These are phyloP conservation scores for Babylonia areolata DNA, from an alignment of 1,140 invertebrate species.

Conservation along the genomic window DNA sequence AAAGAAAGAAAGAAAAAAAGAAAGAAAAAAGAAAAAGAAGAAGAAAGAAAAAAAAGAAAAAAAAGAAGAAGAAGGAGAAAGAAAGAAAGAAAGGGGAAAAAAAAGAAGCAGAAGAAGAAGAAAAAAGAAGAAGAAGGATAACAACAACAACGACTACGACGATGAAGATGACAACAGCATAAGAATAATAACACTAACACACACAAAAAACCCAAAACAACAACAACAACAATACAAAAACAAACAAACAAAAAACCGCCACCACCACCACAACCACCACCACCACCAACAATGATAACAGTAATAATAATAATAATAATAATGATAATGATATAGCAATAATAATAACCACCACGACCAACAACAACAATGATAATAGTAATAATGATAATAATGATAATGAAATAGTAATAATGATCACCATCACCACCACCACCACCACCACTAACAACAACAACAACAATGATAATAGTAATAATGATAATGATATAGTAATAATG, in stretches of 20 bases:
- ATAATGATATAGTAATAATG: neutral
- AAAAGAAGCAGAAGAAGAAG: neutral
- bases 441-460: neutral
- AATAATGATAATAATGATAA: neutral
- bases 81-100: neutral
- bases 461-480: neutral
- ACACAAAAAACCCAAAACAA: too few relatives aligned
- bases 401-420: too few relatives aligned
- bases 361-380: neutral
- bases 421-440: too few relatives aligned
- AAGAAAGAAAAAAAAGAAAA: neutral
- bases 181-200: neutral
- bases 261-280: too few relatives aligned
- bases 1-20: neutral
- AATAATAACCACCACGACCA: neutral
- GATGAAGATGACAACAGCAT: neutral
- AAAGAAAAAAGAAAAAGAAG: neutral
- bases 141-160: neutral
- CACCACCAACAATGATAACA: neutral
- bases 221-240: neutral
- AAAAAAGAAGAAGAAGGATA: neutral
- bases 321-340: neutral
- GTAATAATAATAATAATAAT: neutral
- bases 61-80: neutral
- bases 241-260: too few relatives aligned